Conservation (phyloP, 1,140 invertebrate species). For the Bathynomus jamesi region DNA sequence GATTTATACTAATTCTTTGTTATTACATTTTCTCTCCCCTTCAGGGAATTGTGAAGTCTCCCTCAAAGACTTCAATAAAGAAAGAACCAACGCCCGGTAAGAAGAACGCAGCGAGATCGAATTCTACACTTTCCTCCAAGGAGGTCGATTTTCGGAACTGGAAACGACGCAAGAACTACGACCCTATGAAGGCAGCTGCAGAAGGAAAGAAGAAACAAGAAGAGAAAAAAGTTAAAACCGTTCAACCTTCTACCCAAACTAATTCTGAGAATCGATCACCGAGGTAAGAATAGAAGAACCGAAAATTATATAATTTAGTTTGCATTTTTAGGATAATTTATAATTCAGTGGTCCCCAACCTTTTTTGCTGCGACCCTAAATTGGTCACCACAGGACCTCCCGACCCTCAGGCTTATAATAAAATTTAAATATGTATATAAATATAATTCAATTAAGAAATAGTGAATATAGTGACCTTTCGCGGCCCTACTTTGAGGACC, state of each 20-base stretch:
- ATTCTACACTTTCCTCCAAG: conserved; percentile 56
- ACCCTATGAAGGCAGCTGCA: conserved; percentile 74
- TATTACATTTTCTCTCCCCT: conserved; percentile 3
- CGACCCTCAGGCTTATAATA: too few species aligned
- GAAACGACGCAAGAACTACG: conserved; percentile 82
- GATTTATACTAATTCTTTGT: too few species aligned
- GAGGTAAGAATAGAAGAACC: conserved; percentile 28
- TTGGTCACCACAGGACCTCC: too few species aligned
- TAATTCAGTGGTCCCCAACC: too few species aligned
- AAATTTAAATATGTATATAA: too few species aligned
- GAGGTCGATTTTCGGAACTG: conserved; percentile 84
- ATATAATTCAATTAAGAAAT: too few species aligned
- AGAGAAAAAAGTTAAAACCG: conserved; percentile 11
- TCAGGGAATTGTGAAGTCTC: conserved; percentile 30
- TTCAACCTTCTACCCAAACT: not conserved
- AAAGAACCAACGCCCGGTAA: not conserved
- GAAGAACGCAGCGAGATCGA: conserved; percentile 45
- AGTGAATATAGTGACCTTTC: too few species aligned
- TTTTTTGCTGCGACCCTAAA: too few species aligned
- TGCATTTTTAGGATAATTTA: too few species aligned
- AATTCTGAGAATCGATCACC: conserved; percentile 18
- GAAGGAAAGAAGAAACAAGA: conserved; percentile 57
- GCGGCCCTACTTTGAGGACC: too few species aligned
- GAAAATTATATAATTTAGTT: too few species aligned
- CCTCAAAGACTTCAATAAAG: conserved; percentile 14